Base-by-base conservation (phyloP, 2,113 vertebrate genomes). In the Vombatus ursinus region DNA sequence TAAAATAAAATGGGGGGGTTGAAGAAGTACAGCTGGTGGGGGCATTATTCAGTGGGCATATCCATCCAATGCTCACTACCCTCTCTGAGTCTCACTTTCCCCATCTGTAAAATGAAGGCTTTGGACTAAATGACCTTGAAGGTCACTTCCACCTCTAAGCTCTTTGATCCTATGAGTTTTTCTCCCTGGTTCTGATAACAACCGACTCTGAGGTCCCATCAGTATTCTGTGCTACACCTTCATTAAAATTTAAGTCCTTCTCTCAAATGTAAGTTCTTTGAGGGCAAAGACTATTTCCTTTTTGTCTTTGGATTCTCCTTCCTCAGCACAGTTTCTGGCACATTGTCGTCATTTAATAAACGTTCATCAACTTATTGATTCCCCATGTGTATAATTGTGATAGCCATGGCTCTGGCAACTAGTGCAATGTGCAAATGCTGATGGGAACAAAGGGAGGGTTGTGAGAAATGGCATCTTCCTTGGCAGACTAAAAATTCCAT, bases 11-110 rank as follows among this genome's bases (percentile, higher is more conserved):
- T n/a, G 23, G 9, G 14, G 92, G 2, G 10, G 48, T 90, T 90
- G 90, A 90, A 31, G 52, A 54, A 96, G 52, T 44, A 84, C 68
- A 49, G 91, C 92, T 23, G 91, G 93, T 47, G 52, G 61, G 84
- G 50, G 9, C 48, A 50, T 90, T 90, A 31, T 50, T 50, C 19
- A 44, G n/a, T 44, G n/a, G 16, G 68, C 5, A 44, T 7, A 84
- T 44, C 68, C n/a, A 84, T 44, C n/a, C n/a, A 44, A 84, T 44
- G 68, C 68, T 44, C n/a, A 84, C n/a, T 22, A 84, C 16, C 7
- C n/a, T 84, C 37, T 84, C 2, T 84, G 68, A 84, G n/a, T 23
- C 37, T 44, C 68, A 84, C 16, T 84, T 84, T 84, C 19, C 37
- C 37, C n/a, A 22, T 44, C 68, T 84, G n/a, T 84, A 84, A 84